Base-by-base conservation (phyloP, 2,113 vertebrate genomes). In the Ptilonorhynchus violaceus region DNA sequence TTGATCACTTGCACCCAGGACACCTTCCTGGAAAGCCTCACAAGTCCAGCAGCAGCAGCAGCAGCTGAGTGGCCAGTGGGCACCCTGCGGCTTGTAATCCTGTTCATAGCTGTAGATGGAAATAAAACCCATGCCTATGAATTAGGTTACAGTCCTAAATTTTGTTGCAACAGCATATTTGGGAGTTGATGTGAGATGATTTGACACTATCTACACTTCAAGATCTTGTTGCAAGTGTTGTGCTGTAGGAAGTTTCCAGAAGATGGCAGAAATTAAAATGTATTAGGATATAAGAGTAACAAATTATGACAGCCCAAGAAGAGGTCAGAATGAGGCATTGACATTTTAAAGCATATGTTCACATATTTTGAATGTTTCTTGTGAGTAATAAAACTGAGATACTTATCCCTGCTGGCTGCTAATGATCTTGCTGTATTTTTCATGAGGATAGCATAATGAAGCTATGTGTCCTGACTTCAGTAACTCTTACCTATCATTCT, bases 271-370 rank as follows among this genome's bases (percentile, higher is more conserved):
- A 84, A 93, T 92, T 89, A 91, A 86, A 92, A 95, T 96, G 55
- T 49, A 75, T 87, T 92, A 87, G 46, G 33, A 81, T 74, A 35
- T 39, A 21, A 58, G 76, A 84, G 73, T 74, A 90, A 95, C 60
- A 95, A 95, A 93, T 93, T 87, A 67, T 90, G 72, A 94, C 72
- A 94, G 75, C 35, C 63, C 70, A 81, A 84, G 86, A 95, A 91
- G 91, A 93, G 91, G 86, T 96, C 83, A 92, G 60, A 91, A 87
- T 44, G 86, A 95, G 52, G 6, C 83, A 81, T 18, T 97, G 95
- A 95, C 92, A 95, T 96, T 96, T 97, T 84, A 74, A 86, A 95
- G 63, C 89, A 81, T 95, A 95, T 96, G 86, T 84, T 97, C 93
- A 86, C 31, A 30, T 92, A 74, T 80, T 90, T 93, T 86, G 83